These are phyloP conservation scores for Arge pagana DNA, from an alignment of 2,888 invertebrate genomes.

Conservation along the genomic window DNA sequence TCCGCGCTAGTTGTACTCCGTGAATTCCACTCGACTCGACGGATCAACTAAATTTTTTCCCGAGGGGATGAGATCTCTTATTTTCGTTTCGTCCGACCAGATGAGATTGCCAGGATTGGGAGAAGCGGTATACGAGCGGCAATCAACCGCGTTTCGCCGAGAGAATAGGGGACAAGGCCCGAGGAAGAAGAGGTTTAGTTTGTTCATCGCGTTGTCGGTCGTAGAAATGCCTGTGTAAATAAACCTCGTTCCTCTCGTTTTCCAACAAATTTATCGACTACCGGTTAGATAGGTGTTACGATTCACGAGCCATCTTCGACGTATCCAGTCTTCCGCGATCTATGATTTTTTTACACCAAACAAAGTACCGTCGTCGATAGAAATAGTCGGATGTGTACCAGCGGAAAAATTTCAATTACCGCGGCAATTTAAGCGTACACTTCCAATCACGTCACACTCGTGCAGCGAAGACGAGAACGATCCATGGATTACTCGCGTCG, in stretches of 20 bases:
- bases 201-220: slow-evolving; percentile 6
- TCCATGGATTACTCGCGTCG: too few relatives aligned
- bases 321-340: too few relatives aligned
- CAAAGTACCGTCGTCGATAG: too few relatives aligned
- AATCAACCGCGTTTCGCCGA: slow-evolving; percentile 16
- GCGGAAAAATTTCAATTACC: too few relatives aligned
- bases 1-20: neutral
- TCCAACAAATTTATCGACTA: slow-evolving; percentile 20
- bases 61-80: slow-evolving; percentile 10
- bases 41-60: too few relatives aligned
- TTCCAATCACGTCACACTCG: too few relatives aligned
- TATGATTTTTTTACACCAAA: too few relatives aligned
- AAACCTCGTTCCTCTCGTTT: slow-evolving; percentile 15
- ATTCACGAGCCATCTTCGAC: too few relatives aligned
- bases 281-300: slow-evolving; percentile 11
- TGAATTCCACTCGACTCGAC: neutral
- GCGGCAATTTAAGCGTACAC: too few relatives aligned
- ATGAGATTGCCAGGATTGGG: slow-evolving; percentile 12
- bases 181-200: slow-evolving; percentile 4
- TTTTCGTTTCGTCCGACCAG: slow-evolving; percentile 9
- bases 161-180: slow-evolving; percentile 2
- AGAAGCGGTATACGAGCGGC: slow-evolving; percentile 12
- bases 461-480: too few relatives aligned
- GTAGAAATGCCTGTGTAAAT: slow-evolving; percentile 13
- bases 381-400: too few relatives aligned